A percentile compares a stretch with the other conserved stretches of the same genome.
Evolutionary conservation across 1,140 invertebrate species (phyloP).

Genomic region (Leptinotarsa lineolata): DNA sequence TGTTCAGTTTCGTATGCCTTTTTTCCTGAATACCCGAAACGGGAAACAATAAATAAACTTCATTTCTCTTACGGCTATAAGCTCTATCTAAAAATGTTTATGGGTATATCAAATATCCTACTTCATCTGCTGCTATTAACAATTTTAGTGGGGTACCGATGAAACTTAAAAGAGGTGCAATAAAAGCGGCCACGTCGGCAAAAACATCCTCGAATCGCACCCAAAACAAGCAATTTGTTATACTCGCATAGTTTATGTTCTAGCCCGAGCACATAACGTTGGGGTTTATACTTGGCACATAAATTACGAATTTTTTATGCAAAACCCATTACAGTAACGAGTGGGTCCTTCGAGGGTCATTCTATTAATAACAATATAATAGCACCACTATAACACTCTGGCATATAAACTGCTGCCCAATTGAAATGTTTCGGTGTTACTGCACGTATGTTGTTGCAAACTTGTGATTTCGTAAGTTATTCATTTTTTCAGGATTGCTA

Average conservation of each 20-base stretch:
- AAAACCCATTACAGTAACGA: conserved; percentile 35
- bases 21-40: neutral
- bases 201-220: conserved; percentile 13
- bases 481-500: no score
- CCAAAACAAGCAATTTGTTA: conserved; percentile 22
- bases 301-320: conserved; percentile 40
- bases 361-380: conserved; percentile 44
- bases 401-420: conserved; percentile 5
- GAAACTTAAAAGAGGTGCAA: conserved; percentile 6
- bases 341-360: conserved; percentile 39
- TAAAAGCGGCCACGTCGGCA: neutral
- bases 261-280: conserved; percentile 31
- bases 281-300: conserved; percentile 37
- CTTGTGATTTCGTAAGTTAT: neutral
- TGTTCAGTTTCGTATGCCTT: no score
- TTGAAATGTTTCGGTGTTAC: neutral
- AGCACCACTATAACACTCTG: conserved; percentile 19
- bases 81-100: neutral
- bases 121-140: neutral
- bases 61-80: neutral
- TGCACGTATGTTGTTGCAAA: neutral
- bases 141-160: neutral
- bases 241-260: conserved; percentile 31
- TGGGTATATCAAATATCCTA: neutral
- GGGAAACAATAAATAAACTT: neutral